Evolutionary conservation across 2,797 vertebrate species (phyloP).

Genomic region (Sciurus vulgaris): DNA sequence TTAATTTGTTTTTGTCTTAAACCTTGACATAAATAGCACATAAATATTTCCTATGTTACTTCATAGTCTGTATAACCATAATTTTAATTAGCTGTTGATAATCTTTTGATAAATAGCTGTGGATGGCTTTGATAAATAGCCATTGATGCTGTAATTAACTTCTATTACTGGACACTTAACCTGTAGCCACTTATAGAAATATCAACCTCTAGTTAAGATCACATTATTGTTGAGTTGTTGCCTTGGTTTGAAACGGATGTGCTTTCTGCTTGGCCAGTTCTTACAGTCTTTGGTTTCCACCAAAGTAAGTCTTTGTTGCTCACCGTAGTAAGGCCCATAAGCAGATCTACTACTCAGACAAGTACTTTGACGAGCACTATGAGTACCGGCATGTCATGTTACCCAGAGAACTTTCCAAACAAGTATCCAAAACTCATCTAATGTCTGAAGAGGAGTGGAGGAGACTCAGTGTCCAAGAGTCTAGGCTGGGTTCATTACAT

Average conservation of each 20-base stretch:
- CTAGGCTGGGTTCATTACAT: too few relatives aligned
- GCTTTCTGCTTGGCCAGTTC: too few relatives aligned
- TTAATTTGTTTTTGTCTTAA: not conserved
- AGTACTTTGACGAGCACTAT: too few relatives aligned
- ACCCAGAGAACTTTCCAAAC: too few relatives aligned
- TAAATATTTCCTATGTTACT: not conserved
- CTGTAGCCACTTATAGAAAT: not conserved
- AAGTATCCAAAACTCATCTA: too few relatives aligned
- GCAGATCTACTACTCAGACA: too few relatives aligned
- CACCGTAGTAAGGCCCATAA: too few relatives aligned
- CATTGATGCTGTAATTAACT: not conserved
- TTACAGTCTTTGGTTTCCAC: too few relatives aligned
- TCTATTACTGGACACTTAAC: not conserved
- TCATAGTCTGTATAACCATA: constrained; percentile 25
- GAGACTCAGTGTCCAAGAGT: not conserved
- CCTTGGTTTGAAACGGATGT: too few relatives aligned
- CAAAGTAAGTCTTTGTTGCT: too few relatives aligned
- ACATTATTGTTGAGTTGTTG: not conserved
- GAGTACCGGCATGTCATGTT: too few relatives aligned
- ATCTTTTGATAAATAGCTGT: not conserved
- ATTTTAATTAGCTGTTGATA: constrained; percentile 15
- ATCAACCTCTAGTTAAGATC: not conserved
- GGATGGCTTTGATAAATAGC: not conserved
- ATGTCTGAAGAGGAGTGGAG: too few relatives aligned
- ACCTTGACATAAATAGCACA: not conserved